Evolutionary conservation across 2,888 invertebrate species (phyloP).

Genomic region (Anagyrus pseudococci): DNA sequence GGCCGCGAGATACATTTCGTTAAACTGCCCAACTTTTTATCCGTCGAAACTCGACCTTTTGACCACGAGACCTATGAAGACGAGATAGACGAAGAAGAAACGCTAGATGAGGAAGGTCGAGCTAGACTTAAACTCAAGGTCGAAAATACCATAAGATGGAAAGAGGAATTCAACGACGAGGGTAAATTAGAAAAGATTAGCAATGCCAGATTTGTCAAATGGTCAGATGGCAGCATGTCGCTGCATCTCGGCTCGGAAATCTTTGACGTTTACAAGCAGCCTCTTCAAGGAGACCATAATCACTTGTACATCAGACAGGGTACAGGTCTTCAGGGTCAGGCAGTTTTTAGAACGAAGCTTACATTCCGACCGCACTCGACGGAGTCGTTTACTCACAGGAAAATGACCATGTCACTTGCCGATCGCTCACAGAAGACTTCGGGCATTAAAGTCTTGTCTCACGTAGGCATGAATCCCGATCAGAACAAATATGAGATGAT

Average conservation of each 20-base stretch:
- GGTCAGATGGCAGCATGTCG: constrained; percentile 99
- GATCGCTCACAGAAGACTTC: constrained; percentile 93
- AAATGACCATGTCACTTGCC: constrained; percentile 97
- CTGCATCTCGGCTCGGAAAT: constrained; percentile 96
- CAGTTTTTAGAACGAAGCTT: constrained; percentile 94
- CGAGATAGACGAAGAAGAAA: constrained; percentile 98
- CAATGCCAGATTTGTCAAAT: constrained; percentile 92
- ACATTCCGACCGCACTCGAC: constrained; percentile 98
- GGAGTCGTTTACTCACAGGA: constrained; percentile 97
- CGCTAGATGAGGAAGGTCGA: constrained; percentile 96
- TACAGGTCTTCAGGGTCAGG: constrained; percentile 96
- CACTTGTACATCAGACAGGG: constrained; percentile 98
- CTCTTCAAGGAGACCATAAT: constrained; percentile 93
- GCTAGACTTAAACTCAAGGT: constrained; percentile 91
- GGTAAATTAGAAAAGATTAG: constrained; percentile 87
- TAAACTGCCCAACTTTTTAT: constrained; percentile 97
- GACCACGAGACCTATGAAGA: constrained; percentile 95
- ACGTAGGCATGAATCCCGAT: constrained; percentile 94
- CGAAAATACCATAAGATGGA: constrained; percentile 98
- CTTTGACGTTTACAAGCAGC: constrained; percentile 96
- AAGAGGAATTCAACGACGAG: constrained; percentile 76
- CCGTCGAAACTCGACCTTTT: constrained; percentile 96
- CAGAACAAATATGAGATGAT: constrained; percentile 88
- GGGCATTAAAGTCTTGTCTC: constrained; percentile 94
- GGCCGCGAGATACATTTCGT: constrained; percentile 95